Base-by-base conservation (phyloP, 2,113 vertebrate genomes). In the Oncorhynchus gorbuscha region DNA sequence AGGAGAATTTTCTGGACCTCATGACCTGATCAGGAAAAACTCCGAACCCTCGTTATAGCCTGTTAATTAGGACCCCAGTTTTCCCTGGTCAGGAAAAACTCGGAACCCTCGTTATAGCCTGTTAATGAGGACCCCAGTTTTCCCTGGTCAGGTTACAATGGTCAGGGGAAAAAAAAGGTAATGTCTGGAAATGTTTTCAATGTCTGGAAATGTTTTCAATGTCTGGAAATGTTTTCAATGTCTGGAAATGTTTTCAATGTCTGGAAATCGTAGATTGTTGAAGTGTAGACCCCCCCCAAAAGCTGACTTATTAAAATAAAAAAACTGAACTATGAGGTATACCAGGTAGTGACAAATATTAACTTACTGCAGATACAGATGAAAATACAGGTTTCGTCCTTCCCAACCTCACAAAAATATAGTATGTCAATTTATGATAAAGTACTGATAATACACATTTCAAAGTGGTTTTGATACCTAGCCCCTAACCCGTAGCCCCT, bases 331-430 rank as follows among this genome's bases (percentile, higher is more conserved):
- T 2, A 58, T 32, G 28, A 22, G 3, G 28, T 35, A 68, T 75
- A 69, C 35, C 45, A 61, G 32, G 55, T 73, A 72, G 61, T 51
- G 73, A 80, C 78, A 72, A 72, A 71, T 22, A 30, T 85, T 75
- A 30, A 75, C 84, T 89, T 79, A 87, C 84, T 86, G 79, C 83
- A 84, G 80, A 82, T 81, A 71, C 62, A 78, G 28, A 35, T 26
- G 30, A 80, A 82, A 73, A 48, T 75, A 84, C 75, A 79, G 70
- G 32, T 22, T 86, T 85, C 6, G 30, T 62, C 35, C n/a, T 39
- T 55, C 12, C 3, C 4, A 28, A 61, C 76, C 13, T 75, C 69
- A 81, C 76, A 83, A 71, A 30, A 39, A 20, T 9, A 16, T 16
- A 66, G 13, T 32, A 74, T 28, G 13, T 9, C 28, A 69, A 35